Evolutionary conservation across 1,140 invertebrate species (phyloP).

Genomic region (Drosophila leontia): DNA sequence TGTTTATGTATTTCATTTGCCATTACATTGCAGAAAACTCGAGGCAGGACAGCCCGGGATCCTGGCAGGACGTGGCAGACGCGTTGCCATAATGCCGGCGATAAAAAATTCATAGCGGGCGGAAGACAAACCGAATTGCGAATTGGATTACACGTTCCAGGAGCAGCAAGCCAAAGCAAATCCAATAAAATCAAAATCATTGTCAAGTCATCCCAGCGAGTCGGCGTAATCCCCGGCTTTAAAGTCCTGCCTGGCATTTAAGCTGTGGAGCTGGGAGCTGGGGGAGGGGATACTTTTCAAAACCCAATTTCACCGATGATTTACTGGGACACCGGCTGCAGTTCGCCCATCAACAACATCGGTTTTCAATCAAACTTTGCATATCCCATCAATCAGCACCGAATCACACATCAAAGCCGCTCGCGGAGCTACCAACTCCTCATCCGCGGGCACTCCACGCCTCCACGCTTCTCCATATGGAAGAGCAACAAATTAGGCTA

Average conservation of each 20-base stretch:
- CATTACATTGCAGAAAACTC: conserved; percentile 67
- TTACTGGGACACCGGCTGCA: conserved; percentile 47
- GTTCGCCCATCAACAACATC: conserved; percentile 32
- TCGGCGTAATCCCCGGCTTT: conserved; percentile 26
- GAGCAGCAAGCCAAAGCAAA: conserved; percentile 17
- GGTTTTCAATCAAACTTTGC: conserved; percentile 77
- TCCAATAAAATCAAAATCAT: conserved; percentile 54
- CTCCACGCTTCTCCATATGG: conserved; percentile 12
- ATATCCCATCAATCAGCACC: conserved; percentile 71
- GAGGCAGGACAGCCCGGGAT: background rate
- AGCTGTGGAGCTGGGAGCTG: too few species aligned
- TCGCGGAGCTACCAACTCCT: conserved; percentile 20
- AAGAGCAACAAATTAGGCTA: conserved; percentile 72
- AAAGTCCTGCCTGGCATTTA: background rate
- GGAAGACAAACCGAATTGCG: conserved; percentile 40
- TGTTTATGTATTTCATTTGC: conserved; percentile 77
- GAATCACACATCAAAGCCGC: conserved; percentile 66
- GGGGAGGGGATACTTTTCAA: conserved; percentile 19
- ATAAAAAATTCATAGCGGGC: conserved; percentile 49
- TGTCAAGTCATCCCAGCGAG: conserved; percentile 45
- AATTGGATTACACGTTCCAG: conserved; percentile 43
- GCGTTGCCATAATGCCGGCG: conserved; percentile 17
- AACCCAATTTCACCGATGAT: conserved; percentile 64
- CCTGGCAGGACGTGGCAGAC: background rate
- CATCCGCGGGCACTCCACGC: background rate